Evolutionary conservation across 2,113 vertebrate species (phyloP).

Genomic region (Petromus typicus): DNA sequence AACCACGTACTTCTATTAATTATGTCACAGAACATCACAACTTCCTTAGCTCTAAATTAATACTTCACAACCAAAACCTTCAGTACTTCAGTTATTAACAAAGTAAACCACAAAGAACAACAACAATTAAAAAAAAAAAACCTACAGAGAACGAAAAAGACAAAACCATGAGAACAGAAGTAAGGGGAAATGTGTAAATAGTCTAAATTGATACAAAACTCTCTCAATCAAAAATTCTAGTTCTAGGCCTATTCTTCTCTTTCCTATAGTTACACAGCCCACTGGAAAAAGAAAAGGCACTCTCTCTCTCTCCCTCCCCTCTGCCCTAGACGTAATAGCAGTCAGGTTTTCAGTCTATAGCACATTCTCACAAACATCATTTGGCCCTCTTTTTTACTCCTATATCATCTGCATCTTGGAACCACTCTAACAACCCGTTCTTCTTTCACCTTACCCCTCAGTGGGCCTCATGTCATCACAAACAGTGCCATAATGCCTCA

Average conservation of each 20-base stretch:
- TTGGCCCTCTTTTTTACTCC: neutral
- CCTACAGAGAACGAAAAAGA: neutral
- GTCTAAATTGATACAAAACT: slow-evolving; percentile 13
- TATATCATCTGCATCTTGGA: neutral
- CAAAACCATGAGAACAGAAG: neutral
- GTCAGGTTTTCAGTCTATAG: neutral
- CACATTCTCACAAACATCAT: slow-evolving; percentile 29
- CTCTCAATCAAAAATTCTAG: neutral
- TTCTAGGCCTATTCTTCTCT: neutral
- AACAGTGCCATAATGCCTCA: neutral
- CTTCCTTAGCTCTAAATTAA: slow-evolving; percentile 36
- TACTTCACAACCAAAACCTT: slow-evolving; percentile 31
- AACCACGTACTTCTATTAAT: slow-evolving; percentile 24
- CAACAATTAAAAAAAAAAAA: neutral
- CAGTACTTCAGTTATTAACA: slow-evolving; percentile 46
- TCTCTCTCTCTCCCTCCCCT: neutral
- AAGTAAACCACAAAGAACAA: slow-evolving; percentile 35
- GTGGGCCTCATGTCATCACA: slow-evolving; percentile 5
- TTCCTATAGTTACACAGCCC: neutral
- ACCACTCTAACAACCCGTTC: neutral
- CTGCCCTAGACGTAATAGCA: neutral
- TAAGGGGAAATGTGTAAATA: neutral
- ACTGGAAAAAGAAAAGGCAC: neutral
- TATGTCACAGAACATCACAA: slow-evolving; percentile 47
- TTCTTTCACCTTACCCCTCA: neutral